These are phyloP conservation scores for Cenopis cana DNA, from an alignment of 2,888 invertebrate species.

Conservation along the genomic window DNA sequence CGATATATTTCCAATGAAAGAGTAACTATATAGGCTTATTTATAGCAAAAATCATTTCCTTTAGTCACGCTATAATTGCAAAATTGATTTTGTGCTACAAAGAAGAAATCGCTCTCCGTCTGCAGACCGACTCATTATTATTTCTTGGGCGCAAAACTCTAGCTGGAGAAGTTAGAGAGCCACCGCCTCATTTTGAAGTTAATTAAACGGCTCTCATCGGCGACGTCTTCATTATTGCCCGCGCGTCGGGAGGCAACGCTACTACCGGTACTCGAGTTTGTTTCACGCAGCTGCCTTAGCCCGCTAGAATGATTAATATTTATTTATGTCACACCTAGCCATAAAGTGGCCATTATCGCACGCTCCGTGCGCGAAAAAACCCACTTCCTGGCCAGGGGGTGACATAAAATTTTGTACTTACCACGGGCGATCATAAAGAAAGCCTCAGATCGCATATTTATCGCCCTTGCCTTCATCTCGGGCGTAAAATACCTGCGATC, in stretches of 20 bases:
- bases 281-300: background rate
- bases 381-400: too few relatives aligned
- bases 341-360: too few relatives aligned
- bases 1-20: background rate
- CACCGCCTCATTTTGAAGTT: constrained; percentile 72
- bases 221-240: constrained; percentile 72
- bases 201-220: constrained; percentile 73
- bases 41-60: background rate
- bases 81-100: constrained; percentile 43
- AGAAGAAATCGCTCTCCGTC: constrained; percentile 49
- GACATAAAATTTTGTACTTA: too few relatives aligned
- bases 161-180: constrained; percentile 58
- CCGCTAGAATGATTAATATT: too few relatives aligned
- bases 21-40: background rate
- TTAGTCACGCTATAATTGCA: constrained; percentile 22
- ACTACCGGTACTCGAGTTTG: constrained; percentile 4
- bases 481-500: too few relatives aligned
- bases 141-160: constrained; percentile 63
- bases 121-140: constrained; percentile 65
- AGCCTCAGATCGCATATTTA: too few relatives aligned
- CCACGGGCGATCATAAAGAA: too few relatives aligned
- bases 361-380: too few relatives aligned
- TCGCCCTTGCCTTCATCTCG: too few relatives aligned
- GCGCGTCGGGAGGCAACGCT: constrained; percentile 27
- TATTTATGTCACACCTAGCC: too few relatives aligned